Percentiles rank a stretch among this genome's conserved stretches.
Conservation (phyloP, 2,797 vertebrate species). For the Falco cherrug region DNA sequence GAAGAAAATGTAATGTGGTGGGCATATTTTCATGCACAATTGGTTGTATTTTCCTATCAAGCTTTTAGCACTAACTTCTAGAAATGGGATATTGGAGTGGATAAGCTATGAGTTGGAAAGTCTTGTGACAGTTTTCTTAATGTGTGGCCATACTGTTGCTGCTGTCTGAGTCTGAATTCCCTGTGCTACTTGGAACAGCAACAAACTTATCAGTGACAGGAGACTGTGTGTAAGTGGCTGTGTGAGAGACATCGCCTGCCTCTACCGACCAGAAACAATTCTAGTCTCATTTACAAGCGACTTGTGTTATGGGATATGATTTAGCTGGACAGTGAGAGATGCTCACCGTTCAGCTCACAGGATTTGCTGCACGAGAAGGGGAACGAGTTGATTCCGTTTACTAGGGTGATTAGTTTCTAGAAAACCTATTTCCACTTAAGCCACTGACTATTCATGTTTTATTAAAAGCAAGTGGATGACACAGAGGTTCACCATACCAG, state of each 20-base stretch:
- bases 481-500: neutral
- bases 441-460: neutral
- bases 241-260: neutral
- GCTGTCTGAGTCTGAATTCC: neutral
- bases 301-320: neutral
- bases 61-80: neutral
- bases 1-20: neutral
- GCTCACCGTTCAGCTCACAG: neutral
- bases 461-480: neutral
- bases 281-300: neutral
- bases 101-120: neutral
- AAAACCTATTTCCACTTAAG: neutral
- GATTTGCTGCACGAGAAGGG: neutral
- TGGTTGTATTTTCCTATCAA: neutral
- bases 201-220: neutral
- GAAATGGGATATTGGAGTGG: neutral
- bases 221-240: neutral
- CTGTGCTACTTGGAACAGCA: neutral
- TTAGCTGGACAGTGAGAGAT: neutral
- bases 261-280: neutral
- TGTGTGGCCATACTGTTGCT: neutral
- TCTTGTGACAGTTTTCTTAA: neutral
- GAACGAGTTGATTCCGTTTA: neutral
- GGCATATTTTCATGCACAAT: neutral
- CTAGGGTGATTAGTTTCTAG: neutral